Base-by-base conservation (phyloP, 1,140 invertebrate species). In the Drosophila tsacasi region DNA sequence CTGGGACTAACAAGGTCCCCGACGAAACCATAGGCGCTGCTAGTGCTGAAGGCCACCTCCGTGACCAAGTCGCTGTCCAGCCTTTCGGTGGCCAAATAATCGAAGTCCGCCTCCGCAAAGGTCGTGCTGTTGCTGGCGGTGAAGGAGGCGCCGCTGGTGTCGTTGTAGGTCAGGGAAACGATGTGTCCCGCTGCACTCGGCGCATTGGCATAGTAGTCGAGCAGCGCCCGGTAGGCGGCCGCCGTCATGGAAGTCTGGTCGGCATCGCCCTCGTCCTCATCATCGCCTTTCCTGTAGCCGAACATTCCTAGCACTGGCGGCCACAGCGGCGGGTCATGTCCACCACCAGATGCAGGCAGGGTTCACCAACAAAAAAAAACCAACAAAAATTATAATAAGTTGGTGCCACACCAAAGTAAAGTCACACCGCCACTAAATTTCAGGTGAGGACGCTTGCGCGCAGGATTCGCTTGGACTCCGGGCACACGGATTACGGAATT, bases 171-270 rank as follows among this genome's bases (percentile, higher is more conserved):
- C 27, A 89, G 47, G 35, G 84, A 89, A 17, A 89, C 62, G 13
- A 89, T 89, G 37, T 89, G 84, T 15, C 81, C 73, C 27, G 81
- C 77, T 9, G 84, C 84, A 19, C 59, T 79, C 4, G 78, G 68
- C 9, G 63, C 81, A 27, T 90, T 89, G 39, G 84, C 78, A 19
- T 81, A 89, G 23, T 81, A 89, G 23, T 77, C 84, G 25, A 89
- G 66, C 47, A 89, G 52, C 6, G 84, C 83, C 46, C 55, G 60
- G 42, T 87, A 86, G 32, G 68, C 79, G 21, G 59, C 44, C n/a
- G 69, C 30, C 49, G 46, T 60, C 50, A 30, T 40, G 52, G 49
- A 60, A 6, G 81, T 61, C 39, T 74, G 61, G 12, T 67, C 65
- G 7, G 58, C 68, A 39, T 75, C 25, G 10, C 27, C 30, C 12